Conservation (phyloP, 2,888 invertebrate genomes). For the Lithophane leautieri region DNA sequence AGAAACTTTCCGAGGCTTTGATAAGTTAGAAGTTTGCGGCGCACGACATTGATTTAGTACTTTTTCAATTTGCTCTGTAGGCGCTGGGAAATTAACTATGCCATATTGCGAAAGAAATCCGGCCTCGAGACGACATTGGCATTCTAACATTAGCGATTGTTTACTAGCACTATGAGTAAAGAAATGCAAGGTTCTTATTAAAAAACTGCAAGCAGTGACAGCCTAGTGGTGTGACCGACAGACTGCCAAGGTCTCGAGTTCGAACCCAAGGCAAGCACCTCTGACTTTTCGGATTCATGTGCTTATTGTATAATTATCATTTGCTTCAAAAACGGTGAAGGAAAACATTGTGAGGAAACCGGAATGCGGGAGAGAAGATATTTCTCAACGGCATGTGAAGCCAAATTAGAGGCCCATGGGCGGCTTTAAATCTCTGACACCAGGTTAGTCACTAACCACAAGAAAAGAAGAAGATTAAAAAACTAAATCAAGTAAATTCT, state of each 20-base stretch:
- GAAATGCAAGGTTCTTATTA: conserved; percentile 5
- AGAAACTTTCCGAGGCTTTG: conserved; percentile 51
- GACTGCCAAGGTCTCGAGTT: too few species aligned
- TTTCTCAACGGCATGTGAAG: too few species aligned
- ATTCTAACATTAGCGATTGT: conserved; percentile 12
- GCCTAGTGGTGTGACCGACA: too few species aligned
- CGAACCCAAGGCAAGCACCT: too few species aligned
- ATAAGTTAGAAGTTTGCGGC: conserved; percentile 53
- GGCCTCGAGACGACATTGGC: conserved; percentile 33
- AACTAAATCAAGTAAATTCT: not conserved
- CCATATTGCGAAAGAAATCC: conserved; percentile 34
- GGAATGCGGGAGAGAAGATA: too few species aligned
- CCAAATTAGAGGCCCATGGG: too few species aligned
- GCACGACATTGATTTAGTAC: conserved; percentile 52
- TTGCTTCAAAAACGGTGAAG: too few species aligned
- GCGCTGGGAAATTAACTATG: conserved; percentile 26
- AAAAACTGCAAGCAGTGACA: not conserved
- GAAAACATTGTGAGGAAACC: too few species aligned
- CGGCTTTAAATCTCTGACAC: too few species aligned
- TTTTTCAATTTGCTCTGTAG: conserved; percentile 55
- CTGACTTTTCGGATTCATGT: too few species aligned
- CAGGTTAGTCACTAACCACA: too few species aligned
- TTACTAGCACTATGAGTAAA: not conserved
- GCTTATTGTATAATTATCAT: too few species aligned
- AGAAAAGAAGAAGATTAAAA: not conserved